These are phyloP conservation scores for Scolopax bukidnonensis DNA, from an alignment of 2,797 vertebrate species.

Conservation along the genomic window DNA sequence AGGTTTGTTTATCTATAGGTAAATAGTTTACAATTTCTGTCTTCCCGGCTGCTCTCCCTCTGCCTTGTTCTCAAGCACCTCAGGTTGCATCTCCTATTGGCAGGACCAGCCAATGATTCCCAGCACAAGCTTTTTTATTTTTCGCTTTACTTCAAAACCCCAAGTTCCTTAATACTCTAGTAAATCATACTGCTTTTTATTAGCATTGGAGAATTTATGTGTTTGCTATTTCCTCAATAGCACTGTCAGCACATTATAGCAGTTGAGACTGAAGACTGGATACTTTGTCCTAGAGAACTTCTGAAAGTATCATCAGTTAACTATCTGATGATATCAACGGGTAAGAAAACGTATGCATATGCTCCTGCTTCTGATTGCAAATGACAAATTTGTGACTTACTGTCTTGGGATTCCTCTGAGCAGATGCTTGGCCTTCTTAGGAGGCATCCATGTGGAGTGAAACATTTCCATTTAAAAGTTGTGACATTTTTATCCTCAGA, in stretches of 20 bases:
- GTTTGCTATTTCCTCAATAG: background rate
- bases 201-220: background rate
- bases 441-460: background rate
- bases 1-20: background rate
- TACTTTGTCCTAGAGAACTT: background rate
- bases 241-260: background rate
- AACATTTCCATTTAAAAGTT: background rate
- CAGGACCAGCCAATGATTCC: background rate
- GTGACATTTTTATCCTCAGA: background rate
- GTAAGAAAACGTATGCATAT: background rate
- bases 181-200: background rate
- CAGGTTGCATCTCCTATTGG: background rate
- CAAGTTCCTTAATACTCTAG: background rate
- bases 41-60: background rate
- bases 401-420: background rate
- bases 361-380: background rate
- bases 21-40: background rate
- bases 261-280: background rate
- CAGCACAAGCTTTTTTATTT: background rate
- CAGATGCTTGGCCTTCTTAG: background rate
- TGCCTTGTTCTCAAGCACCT: background rate
- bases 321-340: too few species aligned
- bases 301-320: background rate
- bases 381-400: background rate
- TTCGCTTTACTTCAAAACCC: background rate